phyloP scores from a whole-genome alignment of 2,113 vertebrate genomes.

The Macquaria australasica region DNA sequence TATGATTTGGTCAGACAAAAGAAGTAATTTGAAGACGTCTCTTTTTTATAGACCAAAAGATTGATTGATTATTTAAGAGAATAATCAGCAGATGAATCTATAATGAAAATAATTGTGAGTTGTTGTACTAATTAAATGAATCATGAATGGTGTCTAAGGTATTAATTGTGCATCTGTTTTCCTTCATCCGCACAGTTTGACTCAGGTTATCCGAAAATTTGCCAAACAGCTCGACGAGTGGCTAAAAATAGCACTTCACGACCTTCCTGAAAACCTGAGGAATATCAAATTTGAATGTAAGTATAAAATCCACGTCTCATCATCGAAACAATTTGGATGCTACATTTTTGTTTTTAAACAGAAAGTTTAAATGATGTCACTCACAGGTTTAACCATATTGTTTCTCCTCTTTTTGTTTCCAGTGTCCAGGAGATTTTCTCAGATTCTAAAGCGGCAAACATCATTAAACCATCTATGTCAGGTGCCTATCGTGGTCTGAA shows the following conservation, averaged over 20 bases:
- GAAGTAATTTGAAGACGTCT: not conserved
- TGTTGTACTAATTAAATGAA: not conserved
- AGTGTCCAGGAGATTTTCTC: conserved; percentile 99
- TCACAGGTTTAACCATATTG: not conserved
- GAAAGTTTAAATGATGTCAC: not conserved
- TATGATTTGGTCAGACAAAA: not conserved
- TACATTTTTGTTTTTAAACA: not conserved
- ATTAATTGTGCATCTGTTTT: not conserved
- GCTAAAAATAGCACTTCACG: conserved; percentile 97
- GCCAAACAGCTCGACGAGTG: conserved; percentile 99
- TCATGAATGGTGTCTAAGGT: not conserved
- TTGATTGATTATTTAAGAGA: not conserved
- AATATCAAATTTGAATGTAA: conserved; percentile 98
- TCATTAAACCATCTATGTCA: conserved; percentile 99
- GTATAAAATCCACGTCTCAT: conserved; percentile 55
- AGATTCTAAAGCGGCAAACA: conserved; percentile 97
- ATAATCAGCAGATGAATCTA: not conserved
- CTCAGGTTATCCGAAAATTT: conserved; percentile 99
- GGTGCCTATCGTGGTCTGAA: conserved; percentile 81
- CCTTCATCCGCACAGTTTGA: conserved; percentile 87
- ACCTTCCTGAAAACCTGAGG: conserved; percentile 97
- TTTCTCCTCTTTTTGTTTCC: conserved; percentile 70
- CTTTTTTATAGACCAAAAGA: not conserved
- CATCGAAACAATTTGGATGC: not conserved
- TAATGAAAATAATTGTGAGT: not conserved